Evolutionary conservation across 2,888 invertebrate genomes (phyloP).

Genomic region (Synanthedon formicaeformis): DNA sequence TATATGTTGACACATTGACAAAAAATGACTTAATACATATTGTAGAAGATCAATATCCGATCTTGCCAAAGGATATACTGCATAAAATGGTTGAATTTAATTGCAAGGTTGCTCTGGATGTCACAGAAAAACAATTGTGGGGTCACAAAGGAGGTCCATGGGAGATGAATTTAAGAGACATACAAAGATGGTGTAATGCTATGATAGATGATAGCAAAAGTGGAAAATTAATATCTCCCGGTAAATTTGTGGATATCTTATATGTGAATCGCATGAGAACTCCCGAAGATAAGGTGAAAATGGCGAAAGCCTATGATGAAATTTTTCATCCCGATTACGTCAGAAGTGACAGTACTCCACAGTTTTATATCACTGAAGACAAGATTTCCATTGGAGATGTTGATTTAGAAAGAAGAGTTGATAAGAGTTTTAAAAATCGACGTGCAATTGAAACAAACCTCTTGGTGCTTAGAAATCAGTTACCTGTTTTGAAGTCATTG

Average conservation of each 20-base stretch:
- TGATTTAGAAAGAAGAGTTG: conserved; percentile 41
- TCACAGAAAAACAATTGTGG: conserved; percentile 74
- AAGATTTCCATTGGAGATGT: conserved; percentile 77
- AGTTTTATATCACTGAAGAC: conserved; percentile 70
- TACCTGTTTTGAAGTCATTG: conserved; percentile 79
- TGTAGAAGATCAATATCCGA: conserved; percentile 73
- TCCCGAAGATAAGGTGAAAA: conserved; percentile 78
- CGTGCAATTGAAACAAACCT: conserved; percentile 45
- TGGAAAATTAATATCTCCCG: conserved; percentile 49
- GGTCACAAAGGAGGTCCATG: conserved; percentile 90
- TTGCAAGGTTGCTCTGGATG: conserved; percentile 73
- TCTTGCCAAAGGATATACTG: conserved; percentile 71
- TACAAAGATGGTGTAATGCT: conserved; percentile 92
- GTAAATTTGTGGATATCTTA: conserved; percentile 79
- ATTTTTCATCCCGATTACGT: conserved; percentile 61
- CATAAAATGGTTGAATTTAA: conserved; percentile 85
- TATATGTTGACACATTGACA: conserved; percentile 75
- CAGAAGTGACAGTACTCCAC: conserved; percentile 64
- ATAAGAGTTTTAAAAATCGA: conserved; percentile 44
- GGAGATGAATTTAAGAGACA: conserved; percentile 97
- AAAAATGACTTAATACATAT: conserved; percentile 77
- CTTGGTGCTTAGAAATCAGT: conserved; percentile 69
- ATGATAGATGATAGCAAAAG: conserved; percentile 55
- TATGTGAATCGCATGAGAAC: conserved; percentile 91
- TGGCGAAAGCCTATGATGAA: conserved; percentile 62